Percentiles rank a stretch among this genome's conserved stretches.
phyloP scores from a whole-genome alignment of 2,113 vertebrate species.

The Reinhardtius hippoglossoides region DNA sequence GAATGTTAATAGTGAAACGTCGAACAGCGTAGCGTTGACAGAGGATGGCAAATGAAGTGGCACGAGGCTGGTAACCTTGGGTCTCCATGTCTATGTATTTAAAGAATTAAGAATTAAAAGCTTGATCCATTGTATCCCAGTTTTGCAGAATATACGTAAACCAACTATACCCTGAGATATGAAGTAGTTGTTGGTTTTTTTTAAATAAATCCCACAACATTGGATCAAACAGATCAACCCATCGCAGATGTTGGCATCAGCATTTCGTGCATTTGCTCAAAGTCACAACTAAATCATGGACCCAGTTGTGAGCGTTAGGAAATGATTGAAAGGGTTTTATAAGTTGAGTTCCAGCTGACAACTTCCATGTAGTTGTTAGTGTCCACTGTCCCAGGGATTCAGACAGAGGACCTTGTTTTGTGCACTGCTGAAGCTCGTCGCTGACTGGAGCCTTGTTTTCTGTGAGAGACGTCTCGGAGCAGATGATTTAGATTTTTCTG shows the following conservation, averaged over 20 bases:
- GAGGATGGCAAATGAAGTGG: conserved; percentile 53
- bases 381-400: conserved; percentile 58
- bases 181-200: not conserved
- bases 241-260: conserved; percentile 43
- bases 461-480: conserved; percentile 57
- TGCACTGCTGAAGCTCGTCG: conserved; percentile 71
- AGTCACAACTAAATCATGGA: conserved; percentile 30
- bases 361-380: conserved; percentile 45
- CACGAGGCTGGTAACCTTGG: conserved; percentile 60
- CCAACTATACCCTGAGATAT: not conserved
- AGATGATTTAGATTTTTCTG: conserved; percentile 57
- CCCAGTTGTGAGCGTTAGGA: conserved; percentile 20
- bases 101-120: conserved; percentile 30
- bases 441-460: conserved; percentile 65
- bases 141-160: conserved; percentile 34
- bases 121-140: conserved; percentile 34
- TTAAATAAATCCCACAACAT: conserved; percentile 32
- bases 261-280: conserved; percentile 41
- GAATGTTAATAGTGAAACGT: conserved; percentile 68
- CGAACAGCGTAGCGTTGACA: conserved; percentile 55
- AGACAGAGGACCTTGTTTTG: conserved; percentile 43
- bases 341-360: conserved; percentile 48
- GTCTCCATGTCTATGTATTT: conserved; percentile 54
- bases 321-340: conserved; percentile 33
- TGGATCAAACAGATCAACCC: conserved; percentile 26